Evolutionary conservation across 2,113 vertebrate species (phyloP), one percentile per base, ranked within the genome.

Genomic region (Eleginops maclovinus): DNA sequence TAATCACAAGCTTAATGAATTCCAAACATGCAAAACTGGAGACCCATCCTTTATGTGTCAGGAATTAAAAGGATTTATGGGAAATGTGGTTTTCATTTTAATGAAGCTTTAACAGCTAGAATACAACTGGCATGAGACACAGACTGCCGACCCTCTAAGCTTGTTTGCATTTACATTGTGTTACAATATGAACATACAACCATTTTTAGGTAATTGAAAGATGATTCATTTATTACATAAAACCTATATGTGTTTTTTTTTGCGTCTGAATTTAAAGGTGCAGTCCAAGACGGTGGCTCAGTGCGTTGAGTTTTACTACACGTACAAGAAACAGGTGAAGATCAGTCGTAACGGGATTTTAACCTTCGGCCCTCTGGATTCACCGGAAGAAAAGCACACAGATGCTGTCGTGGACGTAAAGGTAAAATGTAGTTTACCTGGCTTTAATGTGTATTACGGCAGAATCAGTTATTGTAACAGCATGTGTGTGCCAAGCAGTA

Each of bases 251-350:
- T 71, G 9, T 49, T 22, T 69, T 3, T n/a, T 26, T 31, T 22
- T 43, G 47, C 21, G 8, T 31, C 9, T 6, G 1, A 12, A 60
- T 75, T 75, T 61, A n/a, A 89, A 99, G 98, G 97, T 99, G 89
- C 97, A 93, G 92, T 98, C 96, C 70, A 99, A 99, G 93, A 96
- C 96, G 0, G 96, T 99, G 93, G 95, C 97, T 24, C 98, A 99
- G 84, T 99, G 98, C 28, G 98, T 99, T 41, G 98, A 99, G 87
- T 99, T 98, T 89, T 99, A 99, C 91, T 99, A 99, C 85, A 98
- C 98, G 0, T 98, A 97, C 86, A 99, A 99, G 92, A 99, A 98
- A 83, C 97, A 97, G 87, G 96, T 97, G 88, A 99, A 98, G 91
- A 96, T 98, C 8, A 96, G 96, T 53, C 97, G 97, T 46, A 97